Evolutionary conservation across 2,888 invertebrate genomes (phyloP).

Genomic region (Oligia strigilis): DNA sequence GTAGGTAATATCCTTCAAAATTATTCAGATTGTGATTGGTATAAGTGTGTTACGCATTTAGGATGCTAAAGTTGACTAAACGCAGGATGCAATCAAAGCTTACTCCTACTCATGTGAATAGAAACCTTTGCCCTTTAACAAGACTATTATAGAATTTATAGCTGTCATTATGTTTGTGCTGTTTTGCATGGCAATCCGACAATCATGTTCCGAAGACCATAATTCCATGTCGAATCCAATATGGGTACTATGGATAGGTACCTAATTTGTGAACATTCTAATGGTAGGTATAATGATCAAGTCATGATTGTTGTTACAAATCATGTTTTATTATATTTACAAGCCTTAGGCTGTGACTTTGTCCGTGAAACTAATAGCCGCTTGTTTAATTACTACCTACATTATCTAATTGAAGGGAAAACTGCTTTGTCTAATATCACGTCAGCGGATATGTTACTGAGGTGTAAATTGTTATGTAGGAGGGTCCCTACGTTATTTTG

Average conservation of each 20-base stretch:
- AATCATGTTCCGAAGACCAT: conserved; percentile 33
- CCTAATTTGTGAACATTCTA: conserved; percentile 50
- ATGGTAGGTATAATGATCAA: conserved; percentile 46
- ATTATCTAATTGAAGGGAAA: conserved; percentile 28
- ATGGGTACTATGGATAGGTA: background rate
- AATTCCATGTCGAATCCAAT: conserved; percentile 35
- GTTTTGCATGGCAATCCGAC: background rate
- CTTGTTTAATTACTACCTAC: conserved; percentile 28
- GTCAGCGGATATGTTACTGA: conserved; percentile 5
- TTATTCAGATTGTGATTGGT: too few species aligned
- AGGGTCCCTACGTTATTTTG: conserved; percentile 27
- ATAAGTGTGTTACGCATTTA: too few species aligned
- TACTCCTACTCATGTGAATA: background rate
- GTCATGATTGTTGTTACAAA: conserved; percentile 37
- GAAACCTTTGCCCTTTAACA: background rate
- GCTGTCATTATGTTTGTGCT: background rate
- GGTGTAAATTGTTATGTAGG: conserved; percentile 25
- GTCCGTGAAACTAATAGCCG: conserved; percentile 53
- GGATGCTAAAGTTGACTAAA: background rate
- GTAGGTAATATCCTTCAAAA: background rate
- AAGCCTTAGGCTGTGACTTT: conserved; percentile 34
- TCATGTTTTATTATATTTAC: conserved; percentile 16
- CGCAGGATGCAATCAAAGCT: background rate
- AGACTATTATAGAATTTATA: background rate
- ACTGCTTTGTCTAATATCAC: conserved; percentile 10